These are phyloP conservation scores for Melieria omissa DNA, from an alignment of 2,888 invertebrate species.

Conservation along the genomic window DNA sequence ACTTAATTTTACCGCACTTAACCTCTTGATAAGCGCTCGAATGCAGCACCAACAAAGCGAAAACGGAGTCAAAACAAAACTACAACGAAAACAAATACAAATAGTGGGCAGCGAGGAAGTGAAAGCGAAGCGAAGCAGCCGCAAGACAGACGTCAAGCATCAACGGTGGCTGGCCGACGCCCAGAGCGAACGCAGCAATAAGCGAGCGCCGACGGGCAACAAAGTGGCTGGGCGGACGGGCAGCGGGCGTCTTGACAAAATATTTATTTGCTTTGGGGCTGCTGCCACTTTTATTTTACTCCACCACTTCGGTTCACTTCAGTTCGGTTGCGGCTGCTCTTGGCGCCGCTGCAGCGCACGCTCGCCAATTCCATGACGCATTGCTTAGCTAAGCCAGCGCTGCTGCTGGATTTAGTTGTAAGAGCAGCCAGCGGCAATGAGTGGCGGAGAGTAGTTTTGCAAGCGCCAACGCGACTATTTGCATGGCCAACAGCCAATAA, in stretches of 20 bases:
- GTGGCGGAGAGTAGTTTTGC: not conserved
- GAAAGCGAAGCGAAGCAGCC: not conserved
- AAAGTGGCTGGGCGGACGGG: too few relatives aligned
- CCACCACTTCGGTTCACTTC: not conserved
- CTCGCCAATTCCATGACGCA: not conserved
- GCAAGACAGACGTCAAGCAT: not conserved
- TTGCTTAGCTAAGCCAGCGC: not conserved
- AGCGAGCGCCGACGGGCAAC: too few relatives aligned
- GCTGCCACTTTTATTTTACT: not conserved
- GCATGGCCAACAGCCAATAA: conserved; percentile 24
- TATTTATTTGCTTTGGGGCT: conserved; percentile 20
- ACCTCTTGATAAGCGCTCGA: conserved; percentile 33
- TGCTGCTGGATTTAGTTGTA: not conserved
- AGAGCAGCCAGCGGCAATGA: not conserved
- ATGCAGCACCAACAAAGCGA: not conserved
- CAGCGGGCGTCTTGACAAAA: conserved; percentile 13
- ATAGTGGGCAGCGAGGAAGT: not conserved
- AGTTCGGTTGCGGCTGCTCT: not conserved
- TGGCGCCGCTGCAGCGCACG: not conserved
- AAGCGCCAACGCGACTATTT: conserved; percentile 14
- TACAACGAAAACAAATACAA: not conserved
- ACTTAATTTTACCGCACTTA: conserved; percentile 38
- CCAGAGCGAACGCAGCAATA: too few relatives aligned
- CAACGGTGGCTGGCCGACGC: too few relatives aligned
- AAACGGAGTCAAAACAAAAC: conserved; percentile 12